These are phyloP conservation scores for Pristionchus arcanus DNA, from an alignment of 2,888 invertebrate species.

Conservation along the genomic window DNA sequence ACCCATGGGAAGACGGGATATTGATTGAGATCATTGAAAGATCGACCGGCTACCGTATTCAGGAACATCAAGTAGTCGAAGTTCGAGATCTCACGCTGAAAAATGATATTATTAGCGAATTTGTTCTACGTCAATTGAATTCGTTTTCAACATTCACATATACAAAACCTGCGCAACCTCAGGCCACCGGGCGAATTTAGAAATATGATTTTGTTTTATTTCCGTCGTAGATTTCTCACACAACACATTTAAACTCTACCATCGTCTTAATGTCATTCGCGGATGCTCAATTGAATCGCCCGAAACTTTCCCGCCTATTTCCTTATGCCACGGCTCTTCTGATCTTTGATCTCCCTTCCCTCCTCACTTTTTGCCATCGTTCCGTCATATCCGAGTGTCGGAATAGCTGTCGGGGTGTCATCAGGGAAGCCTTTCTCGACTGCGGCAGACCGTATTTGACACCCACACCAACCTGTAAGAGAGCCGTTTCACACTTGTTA, in stretches of 20 bases:
- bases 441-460: constrained; percentile 99
- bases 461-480: constrained; percentile 82
- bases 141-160: too few relatives aligned
- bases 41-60: constrained; percentile 99
- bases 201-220: too few relatives aligned
- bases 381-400: constrained; percentile 96
- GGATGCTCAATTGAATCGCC: too few relatives aligned
- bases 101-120: neutral
- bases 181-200: too few relatives aligned
- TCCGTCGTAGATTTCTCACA: too few relatives aligned
- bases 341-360: constrained; percentile 83
- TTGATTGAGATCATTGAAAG: constrained; percentile 99
- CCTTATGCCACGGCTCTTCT: constrained; percentile 76
- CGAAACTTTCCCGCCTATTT: constrained; percentile 70
- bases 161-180: too few relatives aligned
- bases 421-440: constrained; percentile 96
- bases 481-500: neutral
- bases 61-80: constrained; percentile 99
- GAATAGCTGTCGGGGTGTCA: constrained; percentile 98
- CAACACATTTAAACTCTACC: too few relatives aligned
- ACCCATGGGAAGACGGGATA: constrained; percentile 99
- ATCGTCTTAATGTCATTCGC: too few relatives aligned
- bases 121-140: too few relatives aligned
- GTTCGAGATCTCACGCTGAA: constrained; percentile 95
- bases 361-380: constrained; percentile 83